Evolutionary conservation across 1,140 invertebrate genomes (phyloP).

Genomic region (Caenorhabditis brenneri): DNA sequence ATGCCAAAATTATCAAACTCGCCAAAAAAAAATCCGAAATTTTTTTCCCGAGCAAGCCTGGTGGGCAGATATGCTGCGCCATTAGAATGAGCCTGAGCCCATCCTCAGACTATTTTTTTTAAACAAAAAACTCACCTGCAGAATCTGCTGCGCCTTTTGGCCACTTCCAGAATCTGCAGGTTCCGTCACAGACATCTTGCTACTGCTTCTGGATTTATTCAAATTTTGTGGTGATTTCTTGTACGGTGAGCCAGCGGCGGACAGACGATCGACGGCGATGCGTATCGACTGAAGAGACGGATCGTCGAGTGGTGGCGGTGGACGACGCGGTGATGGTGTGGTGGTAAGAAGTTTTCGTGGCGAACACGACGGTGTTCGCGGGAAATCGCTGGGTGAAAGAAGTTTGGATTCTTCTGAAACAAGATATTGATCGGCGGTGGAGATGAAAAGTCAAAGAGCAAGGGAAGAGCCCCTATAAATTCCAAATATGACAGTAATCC

Average conservation of each 20-base stretch:
- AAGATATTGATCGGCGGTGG: not conserved
- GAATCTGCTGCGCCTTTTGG: not conserved
- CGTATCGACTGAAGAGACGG: not conserved
- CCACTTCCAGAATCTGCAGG: not conserved
- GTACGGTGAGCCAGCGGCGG: not conserved
- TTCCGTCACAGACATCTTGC: not conserved
- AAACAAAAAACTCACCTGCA: not conserved
- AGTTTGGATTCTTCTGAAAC: not conserved
- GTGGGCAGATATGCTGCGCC: too few species aligned
- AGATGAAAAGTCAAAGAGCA: not conserved
- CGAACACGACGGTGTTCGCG: not conserved
- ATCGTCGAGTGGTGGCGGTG: not conserved
- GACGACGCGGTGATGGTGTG: not conserved
- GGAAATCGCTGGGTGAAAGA: not conserved
- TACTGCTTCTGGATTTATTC: not conserved
- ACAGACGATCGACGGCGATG: not conserved
- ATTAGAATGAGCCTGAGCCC: too few species aligned
- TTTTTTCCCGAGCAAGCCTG: too few species aligned
- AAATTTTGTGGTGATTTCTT: too few species aligned
- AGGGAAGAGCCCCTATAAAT: too few species aligned
- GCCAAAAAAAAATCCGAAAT: too few species aligned
- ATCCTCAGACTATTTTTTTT: too few species aligned
- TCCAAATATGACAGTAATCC: too few species aligned
- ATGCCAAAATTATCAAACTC: too few species aligned
- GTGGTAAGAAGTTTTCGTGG: not conserved